These are phyloP conservation scores for Agriopis aurantiaria DNA, from an alignment of 2,888 invertebrate species.

Conservation along the genomic window DNA sequence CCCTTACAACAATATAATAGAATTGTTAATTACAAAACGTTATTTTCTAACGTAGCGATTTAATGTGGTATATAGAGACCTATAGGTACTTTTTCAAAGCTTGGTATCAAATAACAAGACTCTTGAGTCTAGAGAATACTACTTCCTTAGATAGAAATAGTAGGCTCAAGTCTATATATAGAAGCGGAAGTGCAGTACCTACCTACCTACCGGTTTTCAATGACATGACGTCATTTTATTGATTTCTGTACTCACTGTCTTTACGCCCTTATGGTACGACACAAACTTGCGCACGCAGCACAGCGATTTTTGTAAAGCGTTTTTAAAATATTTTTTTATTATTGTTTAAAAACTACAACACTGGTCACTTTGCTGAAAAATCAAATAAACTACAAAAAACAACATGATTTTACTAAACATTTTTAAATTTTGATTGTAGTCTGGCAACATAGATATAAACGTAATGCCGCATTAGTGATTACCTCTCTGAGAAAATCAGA, in stretches of 20 bases:
- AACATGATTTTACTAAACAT: not conserved
- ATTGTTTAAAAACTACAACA: not conserved
- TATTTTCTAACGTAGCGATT: too few relatives aligned
- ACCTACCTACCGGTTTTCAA: constrained; percentile 61
- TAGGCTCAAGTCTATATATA: constrained; percentile 40
- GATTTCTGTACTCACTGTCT: constrained; percentile 65
- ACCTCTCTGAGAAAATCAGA: constrained; percentile 59
- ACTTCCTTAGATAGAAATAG: constrained; percentile 23
- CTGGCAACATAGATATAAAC: constrained; percentile 57
- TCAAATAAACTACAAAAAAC: not conserved
- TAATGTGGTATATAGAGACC: not conserved
- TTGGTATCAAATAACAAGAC: not conserved
- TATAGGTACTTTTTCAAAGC: not conserved
- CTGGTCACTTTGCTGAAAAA: constrained; percentile 6
- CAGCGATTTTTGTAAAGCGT: not conserved
- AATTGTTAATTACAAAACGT: not conserved
- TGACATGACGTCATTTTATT: constrained; percentile 81
- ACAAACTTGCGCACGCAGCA: constrained; percentile 61
- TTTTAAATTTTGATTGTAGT: not conserved
- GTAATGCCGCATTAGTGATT: constrained; percentile 73
- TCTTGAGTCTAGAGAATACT: not conserved
- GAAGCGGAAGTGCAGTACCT: constrained; percentile 57
- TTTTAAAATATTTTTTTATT: not conserved
- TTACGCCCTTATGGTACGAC: constrained; percentile 59
- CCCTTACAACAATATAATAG: not conserved